Base-by-base conservation (phyloP, 2,113 vertebrate species). In the Rissa tridactyla region DNA sequence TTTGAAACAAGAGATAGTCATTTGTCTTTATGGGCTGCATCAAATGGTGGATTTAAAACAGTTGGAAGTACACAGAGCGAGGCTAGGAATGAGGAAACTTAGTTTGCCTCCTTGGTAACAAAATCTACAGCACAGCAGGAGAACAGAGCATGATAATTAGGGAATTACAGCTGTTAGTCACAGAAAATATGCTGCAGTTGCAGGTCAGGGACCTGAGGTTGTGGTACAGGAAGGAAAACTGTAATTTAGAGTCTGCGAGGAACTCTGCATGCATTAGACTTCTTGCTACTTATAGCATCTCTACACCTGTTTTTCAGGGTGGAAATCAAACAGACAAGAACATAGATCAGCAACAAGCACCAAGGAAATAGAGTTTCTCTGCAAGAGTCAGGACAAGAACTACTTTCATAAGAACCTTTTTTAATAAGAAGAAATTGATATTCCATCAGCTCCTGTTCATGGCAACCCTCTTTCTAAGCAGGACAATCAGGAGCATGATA, bases 91-190 rank as follows among this genome's bases (percentile, higher is more conserved):
- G 58, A 90, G 58, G 76, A 95, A 95, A 87, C 73, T 96, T 92
- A 64, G 88, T 95, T 95, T 94, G 95, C 94, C 94, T 95, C 97
- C 95, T 97, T 97, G 96, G 97, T 97, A 98, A 98, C 97, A 95
- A 88, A 98, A 98, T 92, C 97, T 98, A 96, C 93, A 92, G 96
- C 96, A 73, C 98, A 98, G 97, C 98, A 98, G 97, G 98, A 97
- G 93, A 97, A 96, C 88, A 86, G 96, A 98, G 98, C 97, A 97
- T 98, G 98, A 97, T 98, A 98, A 98, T 98, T 98, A 98, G 96
- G 96, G 96, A 96, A 97, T 98, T 97, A 97, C 96, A 96, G 96
- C 97, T 96, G 95, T 98, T 98, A 98, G 98, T 98, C 98, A 96
- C 96, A 98, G 95, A 97, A 97, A 95, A 98, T 98, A 97, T 81